Base-by-base conservation (phyloP, 2,797 vertebrate species). In the Chelonia mydas region DNA sequence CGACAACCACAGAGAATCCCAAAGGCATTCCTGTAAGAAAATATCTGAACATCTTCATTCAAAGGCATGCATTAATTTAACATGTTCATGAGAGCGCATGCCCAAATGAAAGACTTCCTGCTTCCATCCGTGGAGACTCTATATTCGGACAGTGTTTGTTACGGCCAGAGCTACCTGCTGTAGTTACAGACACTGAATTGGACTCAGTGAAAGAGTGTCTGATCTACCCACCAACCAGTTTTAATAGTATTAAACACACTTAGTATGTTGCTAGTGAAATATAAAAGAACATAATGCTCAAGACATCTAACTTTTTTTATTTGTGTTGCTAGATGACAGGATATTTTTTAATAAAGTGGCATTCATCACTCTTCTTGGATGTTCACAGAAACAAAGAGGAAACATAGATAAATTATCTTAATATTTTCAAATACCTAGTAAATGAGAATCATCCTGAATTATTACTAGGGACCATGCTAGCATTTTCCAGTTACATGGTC, bases 1-100 rank as follows among this genome's bases (percentile, higher is more conserved):
- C 96, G 92, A 96, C 95, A 97, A 87, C 84, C 93, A 95, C 85
- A 91, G 1, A 90, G 92, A 89, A 86, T 95, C 88, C 94, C 94
- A 89, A 0, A 51, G 81, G 93, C 83, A 92, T 95, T 92, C 82
- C 92, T 88, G 13, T 9, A 81, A 91, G 84, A 89, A 95, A 93
- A 82, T 23, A 92, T 1, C 92, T 47, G 51, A 93, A 84, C 50
- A 19, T 54, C 81, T 88, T 72, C 68, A 79, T 86, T 87, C 90
- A 49, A 49, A 86, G 89, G 3, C 80, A 7, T 53, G 10, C 78
- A 51, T 95, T 95, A 82, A 96, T 90, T 92, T 90, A 81, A 61
- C 55, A 83, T 5, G 27, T 47, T 92, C 77, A 23, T 9, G 11
- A 82, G 17, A 95, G 80, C 74, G 50, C 2, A 0, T 3, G 15